Conservation (phyloP, 2,888 invertebrate genomes). For the Criorhina ranunculi region DNA sequence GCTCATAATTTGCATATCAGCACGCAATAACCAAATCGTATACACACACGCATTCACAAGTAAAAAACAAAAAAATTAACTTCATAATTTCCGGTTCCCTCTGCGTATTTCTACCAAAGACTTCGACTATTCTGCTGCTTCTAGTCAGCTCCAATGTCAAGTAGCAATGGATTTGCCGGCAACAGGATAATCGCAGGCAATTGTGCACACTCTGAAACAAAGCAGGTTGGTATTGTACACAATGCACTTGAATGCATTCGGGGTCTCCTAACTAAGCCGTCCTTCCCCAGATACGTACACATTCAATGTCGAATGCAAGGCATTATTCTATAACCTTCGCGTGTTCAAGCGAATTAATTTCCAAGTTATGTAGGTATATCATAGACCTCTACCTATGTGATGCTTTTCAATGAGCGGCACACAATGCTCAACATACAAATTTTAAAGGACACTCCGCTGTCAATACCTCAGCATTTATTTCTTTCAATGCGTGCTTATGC, state of each 20-base stretch:
- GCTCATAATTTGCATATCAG: constrained; percentile 48
- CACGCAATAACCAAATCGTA: constrained; percentile 28
- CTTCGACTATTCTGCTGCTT: background rate
- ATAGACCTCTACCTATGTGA: constrained; percentile 14
- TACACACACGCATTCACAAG: constrained; percentile 4
- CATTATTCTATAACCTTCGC: constrained; percentile 68
- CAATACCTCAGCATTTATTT: constrained; percentile 17
- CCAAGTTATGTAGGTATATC: constrained; percentile 27
- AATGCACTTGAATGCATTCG: constrained; percentile 40
- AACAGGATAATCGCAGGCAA: constrained; percentile 24
- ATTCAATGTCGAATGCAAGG: constrained; percentile 40
- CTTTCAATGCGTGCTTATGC: constrained; percentile 30
- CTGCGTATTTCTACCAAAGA: background rate
- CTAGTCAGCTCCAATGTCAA: constrained; percentile 34
- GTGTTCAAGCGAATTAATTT: constrained; percentile 60
- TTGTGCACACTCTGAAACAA: constrained; percentile 2
- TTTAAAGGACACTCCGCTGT: constrained; percentile 32
- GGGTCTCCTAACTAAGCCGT: constrained; percentile 23
- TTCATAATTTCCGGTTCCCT: constrained; percentile 30
- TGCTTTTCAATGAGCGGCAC: background rate
- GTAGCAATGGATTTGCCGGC: constrained; percentile 15
- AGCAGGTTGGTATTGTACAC: constrained; percentile 11
- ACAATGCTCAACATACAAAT: constrained; percentile 16
- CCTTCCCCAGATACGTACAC: constrained; percentile 31
- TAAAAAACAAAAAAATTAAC: constrained; percentile 31